Evolutionary conservation across 2,113 vertebrate genomes (phyloP), one percentile per base, ranked within the genome.

Genomic region (Anguilla rostrata): DNA sequence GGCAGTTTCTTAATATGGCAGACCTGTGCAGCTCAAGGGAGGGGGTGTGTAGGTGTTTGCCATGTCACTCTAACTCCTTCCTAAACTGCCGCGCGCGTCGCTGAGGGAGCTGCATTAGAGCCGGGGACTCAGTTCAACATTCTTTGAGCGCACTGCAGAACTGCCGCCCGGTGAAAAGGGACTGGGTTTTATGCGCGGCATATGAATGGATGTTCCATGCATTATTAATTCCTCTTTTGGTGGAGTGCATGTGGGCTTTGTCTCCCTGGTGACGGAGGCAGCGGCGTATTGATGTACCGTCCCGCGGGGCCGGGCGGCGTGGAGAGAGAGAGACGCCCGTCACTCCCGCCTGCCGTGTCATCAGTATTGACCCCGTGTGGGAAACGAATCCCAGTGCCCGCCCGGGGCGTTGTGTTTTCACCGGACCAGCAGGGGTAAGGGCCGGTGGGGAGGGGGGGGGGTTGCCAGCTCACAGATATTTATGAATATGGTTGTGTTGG

Each of bases 241-340:
- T 78, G 80, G 53, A 84, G 9, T 78, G 83, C 81, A 83, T 18
- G 60, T 79, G 20, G 80, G 81, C 60, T 39, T 82, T 34, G 29
- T 85, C 81, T 26, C 80, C 34, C 39, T 84, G 86, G 78, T 84
- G 86, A 92, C 86, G 84, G 75, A 78, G 71, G 78, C 20, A 46
- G 39, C 49, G 5, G 43, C 40, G 43, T 88, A 86, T 57, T 49
- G 84, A 85, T 57, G 41, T 29, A 57, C 26, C 8, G 57, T n/a
- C n/a, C 57, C 22, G 6, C 79, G 20, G 83, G 82, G 81, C 83
- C 81, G 49, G 29, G 83, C 40, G 29, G 66, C 34, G 63, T 12
- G 11, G 34, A 34, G 34, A 34, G 34, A 34, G 79, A 81, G 57
- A 71, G 71, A 85, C 4, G 79, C 78, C 78, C 26, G 39, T 83